phyloP scores from a whole-genome alignment of 1,140 invertebrate genomes.

The Sitophilus oryzae region DNA sequence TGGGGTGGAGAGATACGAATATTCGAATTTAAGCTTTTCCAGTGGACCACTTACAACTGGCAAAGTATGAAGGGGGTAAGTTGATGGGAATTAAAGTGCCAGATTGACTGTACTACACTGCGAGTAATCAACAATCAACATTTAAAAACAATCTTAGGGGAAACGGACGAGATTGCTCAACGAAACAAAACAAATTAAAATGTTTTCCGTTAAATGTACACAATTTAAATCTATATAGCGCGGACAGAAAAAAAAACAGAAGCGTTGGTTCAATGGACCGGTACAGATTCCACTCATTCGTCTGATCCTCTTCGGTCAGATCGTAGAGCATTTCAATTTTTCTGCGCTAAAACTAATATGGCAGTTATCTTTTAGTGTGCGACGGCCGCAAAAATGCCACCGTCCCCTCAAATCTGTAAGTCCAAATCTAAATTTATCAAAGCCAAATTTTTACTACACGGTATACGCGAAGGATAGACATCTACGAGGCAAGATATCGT shows the following conservation, averaged over 20 bases:
- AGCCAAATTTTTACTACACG: slow-evolving; percentile 3
- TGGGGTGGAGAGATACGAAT: no score
- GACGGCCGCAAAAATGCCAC: slow-evolving; percentile 15
- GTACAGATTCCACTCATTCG: slow-evolving; percentile 13
- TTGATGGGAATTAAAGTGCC: no score
- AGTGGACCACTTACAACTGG: no score
- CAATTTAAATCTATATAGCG: background rate
- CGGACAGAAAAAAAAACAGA: background rate
- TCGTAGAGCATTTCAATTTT: background rate
- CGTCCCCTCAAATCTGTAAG: slow-evolving; percentile 16
- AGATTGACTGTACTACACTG: no score
- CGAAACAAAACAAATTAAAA: no score
- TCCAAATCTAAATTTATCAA: slow-evolving; percentile 10
- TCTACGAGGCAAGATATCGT: background rate
- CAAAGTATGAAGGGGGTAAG: no score
- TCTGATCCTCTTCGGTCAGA: slow-evolving; percentile 1
- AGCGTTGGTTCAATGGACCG: slow-evolving; percentile 5
- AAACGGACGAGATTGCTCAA: no score
- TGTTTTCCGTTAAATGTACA: no score
- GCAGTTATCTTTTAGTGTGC: slow-evolving; percentile 27
- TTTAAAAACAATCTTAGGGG: no score
- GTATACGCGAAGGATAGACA: background rate
- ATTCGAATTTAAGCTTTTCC: no score
- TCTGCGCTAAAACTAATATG: slow-evolving; percentile 40
- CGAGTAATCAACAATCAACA: no score